Evolutionary conservation across 1,140 invertebrate species (phyloP), one percentile per base, ranked within the genome.

Genomic region (Chironomus tepperi): DNA sequence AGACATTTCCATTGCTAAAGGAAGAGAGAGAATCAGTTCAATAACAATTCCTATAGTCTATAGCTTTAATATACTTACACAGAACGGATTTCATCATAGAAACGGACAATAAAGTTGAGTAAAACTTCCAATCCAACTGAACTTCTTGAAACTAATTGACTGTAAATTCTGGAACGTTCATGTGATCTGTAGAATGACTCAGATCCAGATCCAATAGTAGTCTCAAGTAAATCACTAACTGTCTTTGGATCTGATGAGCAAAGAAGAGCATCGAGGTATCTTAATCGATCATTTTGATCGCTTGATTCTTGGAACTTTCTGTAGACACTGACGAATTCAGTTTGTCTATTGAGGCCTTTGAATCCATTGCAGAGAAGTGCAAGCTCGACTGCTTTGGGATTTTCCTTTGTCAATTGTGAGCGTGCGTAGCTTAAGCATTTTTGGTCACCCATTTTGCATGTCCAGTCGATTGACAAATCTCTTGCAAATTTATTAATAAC

Each of bases 391-490:
- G 67, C 3, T 70, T 70, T 18, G 3, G 67, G 67, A 19, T 10
- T 18, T n/a, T 70, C 67, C 16, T 70, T 8, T 70, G 67, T 19
- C 12, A 24, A 70, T 18, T 70, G 21, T 19, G 16, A 18, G 10
- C 16, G 7, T 12, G 72, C 42, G 10, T 73, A 15, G 6, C n/a
- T 34, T 6, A 73, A n/a, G 34, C 72, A 73, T 2, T n/a, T 34
- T 34, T 73, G 75, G 10, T 89, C 76, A 7, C 83, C 84, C 1
- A 73, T 74, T 0, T 80, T 80, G 7, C 67, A 72, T 12, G 67
- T 19, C 67, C 67, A 72, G 9, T 72, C 67, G 24, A 72, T 72
- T 34, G 67, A 18, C 9, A 72, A 12, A 12, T 72, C 67, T n/a
- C 67, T n/a, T 19, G 67, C 2, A 72, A 72, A 72, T 72, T 72